These are phyloP conservation scores for Lithophane leautieri DNA, from an alignment of 2,888 invertebrate genomes.

Conservation along the genomic window DNA sequence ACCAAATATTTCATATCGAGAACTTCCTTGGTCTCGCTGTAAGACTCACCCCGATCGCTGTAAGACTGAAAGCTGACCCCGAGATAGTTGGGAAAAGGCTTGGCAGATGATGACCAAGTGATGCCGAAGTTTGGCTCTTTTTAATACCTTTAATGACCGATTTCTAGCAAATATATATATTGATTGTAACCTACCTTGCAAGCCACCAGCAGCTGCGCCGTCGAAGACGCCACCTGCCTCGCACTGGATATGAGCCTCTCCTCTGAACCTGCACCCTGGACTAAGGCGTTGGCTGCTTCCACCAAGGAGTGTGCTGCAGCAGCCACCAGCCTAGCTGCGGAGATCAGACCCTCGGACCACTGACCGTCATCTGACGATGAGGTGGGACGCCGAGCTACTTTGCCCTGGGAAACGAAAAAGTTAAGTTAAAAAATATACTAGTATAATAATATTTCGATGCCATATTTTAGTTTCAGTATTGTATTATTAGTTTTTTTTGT, in stretches of 20 bases:
- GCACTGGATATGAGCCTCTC: slow-evolving; percentile 99
- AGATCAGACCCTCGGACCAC: slow-evolving; percentile 99
- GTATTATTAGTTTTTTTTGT: too few species aligned
- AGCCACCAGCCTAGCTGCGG: slow-evolving; percentile 98
- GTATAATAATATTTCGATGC: too few species aligned
- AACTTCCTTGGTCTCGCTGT: too few species aligned
- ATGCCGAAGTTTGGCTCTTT: not conserved
- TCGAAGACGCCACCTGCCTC: slow-evolving; percentile 98
- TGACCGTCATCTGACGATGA: slow-evolving; percentile 98
- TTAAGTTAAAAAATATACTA: not conserved
- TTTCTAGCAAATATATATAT: too few species aligned
- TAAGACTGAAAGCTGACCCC: too few species aligned
- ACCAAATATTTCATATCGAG: too few species aligned
- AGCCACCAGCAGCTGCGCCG: slow-evolving; percentile 98
- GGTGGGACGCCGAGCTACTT: slow-evolving; percentile 95
- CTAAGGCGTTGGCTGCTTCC: slow-evolving; percentile 99
- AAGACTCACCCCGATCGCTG: too few species aligned
- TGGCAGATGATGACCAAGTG: not conserved
- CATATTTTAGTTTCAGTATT: too few species aligned
- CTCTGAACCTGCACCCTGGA: slow-evolving; percentile 97
- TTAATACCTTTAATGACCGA: too few species aligned
- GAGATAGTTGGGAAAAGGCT: too few species aligned
- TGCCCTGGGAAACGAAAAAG: slow-evolving; percentile 90
- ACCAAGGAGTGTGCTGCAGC: slow-evolving; percentile 99
- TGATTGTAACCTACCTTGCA: slow-evolving; percentile 93